A percentile compares a stretch with the other conserved stretches of the same genome.
Conservation (phyloP, 2,113 vertebrate genomes). For the Anguilla japonica region DNA sequence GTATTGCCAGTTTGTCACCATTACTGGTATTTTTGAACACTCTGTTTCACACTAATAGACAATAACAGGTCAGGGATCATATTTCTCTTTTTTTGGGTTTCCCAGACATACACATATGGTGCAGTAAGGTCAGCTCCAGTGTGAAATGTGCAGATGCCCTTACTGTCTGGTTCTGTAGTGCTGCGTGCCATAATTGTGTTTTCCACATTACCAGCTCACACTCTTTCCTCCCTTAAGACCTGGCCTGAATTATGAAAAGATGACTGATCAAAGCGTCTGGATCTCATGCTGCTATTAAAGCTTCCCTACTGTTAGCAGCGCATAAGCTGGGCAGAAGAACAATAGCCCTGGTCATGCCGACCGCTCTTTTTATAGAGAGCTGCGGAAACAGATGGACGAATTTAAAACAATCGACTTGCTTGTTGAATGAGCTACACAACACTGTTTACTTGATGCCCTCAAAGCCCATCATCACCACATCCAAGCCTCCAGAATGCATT, state of each 20-base stretch:
- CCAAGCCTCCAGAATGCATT: not conserved
- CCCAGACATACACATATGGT: not conserved
- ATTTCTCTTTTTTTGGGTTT: too few relatives aligned
- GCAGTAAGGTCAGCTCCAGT: too few relatives aligned
- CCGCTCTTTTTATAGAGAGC: not conserved
- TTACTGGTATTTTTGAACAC: conserved; percentile 7
- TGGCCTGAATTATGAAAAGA: conserved; percentile 32
- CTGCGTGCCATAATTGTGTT: conserved; percentile 10
- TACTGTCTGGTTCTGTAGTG: not conserved
- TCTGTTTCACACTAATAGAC: conserved; percentile 11
- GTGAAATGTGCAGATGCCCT: not conserved
- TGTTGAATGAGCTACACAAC: too few relatives aligned
- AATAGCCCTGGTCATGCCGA: not conserved
- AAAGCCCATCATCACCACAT: not conserved
- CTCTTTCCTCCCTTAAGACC: conserved; percentile 15
- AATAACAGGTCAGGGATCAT: conserved; percentile 4
- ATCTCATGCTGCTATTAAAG: not conserved
- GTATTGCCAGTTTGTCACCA: conserved; percentile 6
- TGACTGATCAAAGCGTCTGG: conserved; percentile 30
- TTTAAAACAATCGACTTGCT: not conserved
- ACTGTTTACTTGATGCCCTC: not conserved
- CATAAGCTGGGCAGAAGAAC: not conserved
- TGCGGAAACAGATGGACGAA: not conserved
- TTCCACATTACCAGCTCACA: conserved; percentile 17
- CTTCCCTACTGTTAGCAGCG: not conserved